Percentiles rank a stretch among this genome's conserved stretches.
Evolutionary conservation across 2,113 vertebrate genomes (phyloP).

Genomic region (Leptobrachium leishanense): DNA sequence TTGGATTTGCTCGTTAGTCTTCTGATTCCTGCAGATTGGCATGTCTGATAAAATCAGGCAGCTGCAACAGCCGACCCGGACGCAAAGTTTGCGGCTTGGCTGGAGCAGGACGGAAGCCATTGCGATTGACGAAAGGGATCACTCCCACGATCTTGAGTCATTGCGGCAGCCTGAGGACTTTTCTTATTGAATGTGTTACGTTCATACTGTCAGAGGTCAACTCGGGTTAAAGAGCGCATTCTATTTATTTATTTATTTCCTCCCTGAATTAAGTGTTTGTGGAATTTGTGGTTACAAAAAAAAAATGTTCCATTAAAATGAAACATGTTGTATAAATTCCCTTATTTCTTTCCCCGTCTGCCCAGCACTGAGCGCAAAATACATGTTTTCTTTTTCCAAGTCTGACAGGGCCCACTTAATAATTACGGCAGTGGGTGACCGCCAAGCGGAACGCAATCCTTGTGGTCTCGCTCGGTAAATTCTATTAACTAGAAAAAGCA

Average conservation of each 20-base stretch:
- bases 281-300: neutral
- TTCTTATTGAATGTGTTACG: too few relatives aligned
- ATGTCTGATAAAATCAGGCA: too few relatives aligned
- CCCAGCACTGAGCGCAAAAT: neutral
- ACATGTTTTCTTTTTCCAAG: conserved; percentile 1
- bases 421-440: conserved; percentile 4
- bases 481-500: conserved; percentile 33
- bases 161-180: too few relatives aligned
- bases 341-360: neutral
- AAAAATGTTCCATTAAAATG: neutral
- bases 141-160: too few relatives aligned
- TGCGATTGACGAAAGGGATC: too few relatives aligned
- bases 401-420: conserved; percentile 24
- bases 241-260: neutral
- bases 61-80: too few relatives aligned
- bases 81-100: too few relatives aligned
- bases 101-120: too few relatives aligned
- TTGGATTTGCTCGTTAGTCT: too few relatives aligned
- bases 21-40: too few relatives aligned
- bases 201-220: too few relatives aligned
- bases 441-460: conserved; percentile 1
- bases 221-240: too few relatives aligned
- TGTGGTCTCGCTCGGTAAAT: conserved; percentile 36
- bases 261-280: neutral
- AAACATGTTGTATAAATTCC: neutral